phyloP scores from a whole-genome alignment of 2,888 invertebrate genomes.

The Cerastis leucographa region DNA sequence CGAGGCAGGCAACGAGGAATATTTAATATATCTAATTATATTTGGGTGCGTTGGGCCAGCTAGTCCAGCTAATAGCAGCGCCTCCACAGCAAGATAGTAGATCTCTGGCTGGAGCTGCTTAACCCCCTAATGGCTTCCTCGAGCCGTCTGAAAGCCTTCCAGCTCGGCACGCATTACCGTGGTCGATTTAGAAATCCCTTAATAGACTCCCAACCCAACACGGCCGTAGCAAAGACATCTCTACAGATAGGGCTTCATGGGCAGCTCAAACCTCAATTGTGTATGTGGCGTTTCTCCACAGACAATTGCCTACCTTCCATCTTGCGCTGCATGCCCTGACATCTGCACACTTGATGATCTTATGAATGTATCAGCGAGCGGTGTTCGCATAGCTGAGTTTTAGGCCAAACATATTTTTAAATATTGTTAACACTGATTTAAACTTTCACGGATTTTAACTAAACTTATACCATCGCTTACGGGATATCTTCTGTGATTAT shows the following conservation, averaged over 20 bases:
- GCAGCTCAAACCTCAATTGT: not conserved
- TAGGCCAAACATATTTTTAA: not conserved
- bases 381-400: not conserved
- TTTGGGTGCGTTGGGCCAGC: not conserved
- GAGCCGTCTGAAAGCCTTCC: not conserved
- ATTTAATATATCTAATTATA: not conserved
- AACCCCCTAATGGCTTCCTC: not conserved
- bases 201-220: too few species aligned
- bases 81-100: not conserved
- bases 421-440: too few species aligned
- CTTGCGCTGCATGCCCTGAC: not conserved
- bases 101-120: too few species aligned
- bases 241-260: not conserved
- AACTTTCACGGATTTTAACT: too few species aligned
- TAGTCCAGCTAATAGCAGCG: not conserved
- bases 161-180: too few species aligned
- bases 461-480: too few species aligned
- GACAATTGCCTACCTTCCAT: not conserved
- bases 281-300: not conserved
- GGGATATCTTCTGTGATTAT: too few species aligned
- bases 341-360: not conserved
- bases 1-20: too few species aligned
- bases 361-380: not conserved
- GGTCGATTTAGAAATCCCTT: too few species aligned
- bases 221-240: too few species aligned